Percentiles rank a stretch among this genome's conserved stretches.
Conservation (phyloP, 64 coral and sea anemone species). For the Actinia tenebrosa region DNA sequence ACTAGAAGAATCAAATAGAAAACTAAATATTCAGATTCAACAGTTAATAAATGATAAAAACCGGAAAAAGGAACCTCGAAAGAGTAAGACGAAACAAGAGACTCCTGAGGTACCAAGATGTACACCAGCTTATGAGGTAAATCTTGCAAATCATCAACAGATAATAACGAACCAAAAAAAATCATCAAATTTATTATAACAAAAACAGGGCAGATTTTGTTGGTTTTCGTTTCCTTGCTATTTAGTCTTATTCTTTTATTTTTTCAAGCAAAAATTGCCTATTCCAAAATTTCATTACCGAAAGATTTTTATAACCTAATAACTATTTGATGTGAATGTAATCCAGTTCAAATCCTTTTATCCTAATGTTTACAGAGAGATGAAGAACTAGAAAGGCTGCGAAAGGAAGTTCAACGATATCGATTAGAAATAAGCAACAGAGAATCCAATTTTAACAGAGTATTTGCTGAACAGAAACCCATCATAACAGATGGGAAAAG, state of each 20-base stretch:
- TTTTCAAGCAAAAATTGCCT: too few species aligned
- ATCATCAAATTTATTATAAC: too few species aligned
- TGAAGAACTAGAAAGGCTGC: slow-evolving; percentile 84
- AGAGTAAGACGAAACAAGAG: slow-evolving; percentile 20
- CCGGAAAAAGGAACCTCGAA: slow-evolving; percentile 51
- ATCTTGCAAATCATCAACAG: too few species aligned
- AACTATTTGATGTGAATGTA: background rate
- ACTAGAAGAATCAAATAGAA: slow-evolving; percentile 47
- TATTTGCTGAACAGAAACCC: slow-evolving; percentile 88
- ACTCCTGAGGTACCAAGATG: slow-evolving; percentile 65
- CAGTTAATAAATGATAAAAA: slow-evolving; percentile 74
- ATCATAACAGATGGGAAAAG: slow-evolving; percentile 69
- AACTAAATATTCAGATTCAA: slow-evolving; percentile 64
- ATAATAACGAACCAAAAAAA: too few species aligned
- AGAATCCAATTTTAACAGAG: slow-evolving; percentile 85
- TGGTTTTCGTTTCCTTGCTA: too few species aligned
- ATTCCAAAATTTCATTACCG: background rate
- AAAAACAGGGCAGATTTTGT: too few species aligned
- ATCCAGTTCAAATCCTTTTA: background rate
- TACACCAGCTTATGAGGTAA: slow-evolving; percentile 71
- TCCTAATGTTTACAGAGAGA: slow-evolving; percentile 47
- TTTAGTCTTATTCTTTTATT: background rate
- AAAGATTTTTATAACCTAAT: background rate
- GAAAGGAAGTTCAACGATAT: slow-evolving; percentile 83
- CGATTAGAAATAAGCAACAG: slow-evolving; percentile 83